phyloP scores from a whole-genome alignment of 2,797 vertebrate genomes.

The Tamandua tetradactyla region DNA sequence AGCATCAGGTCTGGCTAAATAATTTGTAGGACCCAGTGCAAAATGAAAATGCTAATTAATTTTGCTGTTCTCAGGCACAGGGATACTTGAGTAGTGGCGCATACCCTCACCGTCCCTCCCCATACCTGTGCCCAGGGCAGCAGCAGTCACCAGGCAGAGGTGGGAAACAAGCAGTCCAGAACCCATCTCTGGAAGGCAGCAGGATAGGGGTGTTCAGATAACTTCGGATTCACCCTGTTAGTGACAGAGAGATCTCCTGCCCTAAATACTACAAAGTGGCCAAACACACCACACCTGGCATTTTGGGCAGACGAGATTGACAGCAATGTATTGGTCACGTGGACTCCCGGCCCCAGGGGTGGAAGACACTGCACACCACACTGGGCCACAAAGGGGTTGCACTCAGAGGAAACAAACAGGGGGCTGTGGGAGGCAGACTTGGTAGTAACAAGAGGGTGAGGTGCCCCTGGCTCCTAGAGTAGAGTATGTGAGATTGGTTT shows the following conservation, averaged over 20 bases:
- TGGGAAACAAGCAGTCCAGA: background rate
- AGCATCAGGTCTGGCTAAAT: background rate
- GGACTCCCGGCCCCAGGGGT: background rate
- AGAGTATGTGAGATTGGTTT: too few species aligned
- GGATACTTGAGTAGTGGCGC: background rate
- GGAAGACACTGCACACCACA: background rate
- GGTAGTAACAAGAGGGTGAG: too few species aligned
- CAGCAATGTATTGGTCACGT: background rate
- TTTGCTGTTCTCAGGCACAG: background rate
- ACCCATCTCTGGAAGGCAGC: background rate
- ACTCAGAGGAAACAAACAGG: background rate
- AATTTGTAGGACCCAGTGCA: background rate
- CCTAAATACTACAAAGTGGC: background rate
- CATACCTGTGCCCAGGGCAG: too few species aligned
- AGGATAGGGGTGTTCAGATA: background rate
- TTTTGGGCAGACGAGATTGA: background rate
- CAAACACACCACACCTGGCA: background rate
- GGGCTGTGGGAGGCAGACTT: too few species aligned
- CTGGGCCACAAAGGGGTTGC: background rate
- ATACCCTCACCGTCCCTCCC: background rate
- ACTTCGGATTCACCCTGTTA: background rate
- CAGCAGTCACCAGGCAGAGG: background rate
- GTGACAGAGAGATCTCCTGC: background rate
- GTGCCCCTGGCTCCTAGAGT: background rate
- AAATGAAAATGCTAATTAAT: background rate